A percentile compares a stretch with the other conserved stretches of the same genome.
These are phyloP conservation scores for Colossoma macropomum DNA, from an alignment of 2,113 vertebrate genomes.

Conservation along the genomic window DNA sequence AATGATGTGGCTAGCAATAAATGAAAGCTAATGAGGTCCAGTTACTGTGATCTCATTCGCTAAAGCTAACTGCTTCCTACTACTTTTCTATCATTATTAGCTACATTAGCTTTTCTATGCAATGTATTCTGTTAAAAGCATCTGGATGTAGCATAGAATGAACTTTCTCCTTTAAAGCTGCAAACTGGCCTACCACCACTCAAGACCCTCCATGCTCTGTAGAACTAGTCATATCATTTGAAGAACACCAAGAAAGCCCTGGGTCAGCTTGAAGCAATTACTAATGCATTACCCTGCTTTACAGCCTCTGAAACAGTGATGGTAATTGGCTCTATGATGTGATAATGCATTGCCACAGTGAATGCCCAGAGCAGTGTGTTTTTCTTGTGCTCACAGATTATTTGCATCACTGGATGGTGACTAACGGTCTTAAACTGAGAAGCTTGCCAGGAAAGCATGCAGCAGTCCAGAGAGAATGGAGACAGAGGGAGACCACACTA, in stretches of 20 bases:
- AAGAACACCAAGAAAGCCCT: not conserved
- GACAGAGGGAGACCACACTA: not conserved
- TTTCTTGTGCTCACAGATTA: constrained; percentile 17
- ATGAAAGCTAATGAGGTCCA: too few species aligned
- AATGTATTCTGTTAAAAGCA: not conserved
- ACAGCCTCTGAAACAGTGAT: not conserved
- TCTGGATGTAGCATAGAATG: not conserved
- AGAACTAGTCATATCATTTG: constrained; percentile 11
- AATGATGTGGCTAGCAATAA: too few species aligned
- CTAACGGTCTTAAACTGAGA: not conserved
- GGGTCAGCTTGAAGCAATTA: constrained; percentile 41
- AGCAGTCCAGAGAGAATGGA: not conserved
- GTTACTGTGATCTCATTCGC: too few species aligned
- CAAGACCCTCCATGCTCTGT: not conserved
- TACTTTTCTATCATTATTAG: too few species aligned
- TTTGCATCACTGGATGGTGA: not conserved
- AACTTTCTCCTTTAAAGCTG: not conserved
- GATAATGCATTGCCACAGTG: constrained; percentile 25
- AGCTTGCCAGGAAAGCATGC: not conserved
- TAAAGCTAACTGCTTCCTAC: too few species aligned
- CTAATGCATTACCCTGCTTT: constrained; percentile 19
- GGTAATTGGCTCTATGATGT: constrained; percentile 40
- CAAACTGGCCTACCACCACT: not conserved
- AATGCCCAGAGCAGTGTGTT: not conserved
- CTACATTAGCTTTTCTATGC: too few species aligned